Conservation (phyloP, 2,888 invertebrate genomes). For the Metallyticus violacea region DNA sequence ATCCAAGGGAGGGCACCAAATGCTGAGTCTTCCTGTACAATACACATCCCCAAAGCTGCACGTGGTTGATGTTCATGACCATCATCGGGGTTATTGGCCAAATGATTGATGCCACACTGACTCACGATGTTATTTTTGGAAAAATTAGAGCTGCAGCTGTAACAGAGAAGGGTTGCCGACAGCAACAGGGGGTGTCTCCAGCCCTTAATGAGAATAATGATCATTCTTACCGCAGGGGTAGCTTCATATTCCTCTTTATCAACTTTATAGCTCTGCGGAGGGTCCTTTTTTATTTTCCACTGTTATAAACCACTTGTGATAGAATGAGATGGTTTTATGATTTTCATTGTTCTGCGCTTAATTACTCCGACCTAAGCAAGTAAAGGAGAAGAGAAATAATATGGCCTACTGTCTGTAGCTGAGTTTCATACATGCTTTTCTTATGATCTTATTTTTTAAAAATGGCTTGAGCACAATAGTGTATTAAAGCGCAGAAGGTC, state of each 20-base stretch:
- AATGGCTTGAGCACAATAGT: too few relatives aligned
- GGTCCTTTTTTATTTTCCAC: not conserved
- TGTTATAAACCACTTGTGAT: not conserved
- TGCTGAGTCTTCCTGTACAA: too few relatives aligned
- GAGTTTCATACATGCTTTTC: too few relatives aligned
- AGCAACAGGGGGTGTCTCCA: not conserved
- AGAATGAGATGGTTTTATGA: not conserved
- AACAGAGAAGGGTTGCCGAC: not conserved
- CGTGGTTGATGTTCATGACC: not conserved
- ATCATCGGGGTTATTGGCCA: not conserved
- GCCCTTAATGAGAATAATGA: not conserved
- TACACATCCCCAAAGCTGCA: too few relatives aligned
- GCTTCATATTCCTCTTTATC: not conserved
- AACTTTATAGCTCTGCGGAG: not conserved
- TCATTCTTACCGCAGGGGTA: not conserved
- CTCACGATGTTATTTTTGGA: not conserved
- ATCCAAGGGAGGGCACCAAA: too few relatives aligned
- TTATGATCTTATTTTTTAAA: too few relatives aligned
- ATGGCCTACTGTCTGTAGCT: not conserved
- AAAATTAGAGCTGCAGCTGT: not conserved
- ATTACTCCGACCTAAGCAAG: not conserved
- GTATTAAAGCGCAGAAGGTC: too few relatives aligned
- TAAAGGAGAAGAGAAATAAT: not conserved
- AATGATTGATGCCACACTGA: not conserved
- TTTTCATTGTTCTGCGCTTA: not conserved